Conservation (phyloP, 2,797 vertebrate species). For the Thripadectes ignobilis region DNA sequence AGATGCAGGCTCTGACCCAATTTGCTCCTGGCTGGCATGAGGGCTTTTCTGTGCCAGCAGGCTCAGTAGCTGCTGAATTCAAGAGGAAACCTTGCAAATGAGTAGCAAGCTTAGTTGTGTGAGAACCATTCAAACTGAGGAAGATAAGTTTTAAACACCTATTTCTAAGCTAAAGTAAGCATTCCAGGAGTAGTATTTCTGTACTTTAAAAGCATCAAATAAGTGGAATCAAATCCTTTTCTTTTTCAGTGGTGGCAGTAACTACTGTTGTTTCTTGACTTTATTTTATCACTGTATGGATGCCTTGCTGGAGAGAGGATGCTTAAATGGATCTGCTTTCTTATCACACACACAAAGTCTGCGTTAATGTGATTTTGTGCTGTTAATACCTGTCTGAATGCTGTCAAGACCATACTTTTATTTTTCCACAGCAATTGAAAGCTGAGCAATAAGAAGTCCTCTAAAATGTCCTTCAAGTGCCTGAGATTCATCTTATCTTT, state of each 20-base stretch:
- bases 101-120: neutral
- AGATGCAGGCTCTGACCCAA: neutral
- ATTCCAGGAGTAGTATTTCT: neutral
- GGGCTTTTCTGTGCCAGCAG: neutral
- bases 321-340: neutral
- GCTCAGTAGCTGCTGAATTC: neutral
- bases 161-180: neutral
- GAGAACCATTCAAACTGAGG: neutral
- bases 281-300: neutral
- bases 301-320: neutral
- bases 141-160: neutral
- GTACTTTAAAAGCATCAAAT: neutral
- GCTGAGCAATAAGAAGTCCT: neutral
- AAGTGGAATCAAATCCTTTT: neutral
- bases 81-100: neutral
- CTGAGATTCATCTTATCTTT: neutral
- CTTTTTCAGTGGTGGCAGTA: neutral
- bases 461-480: neutral
- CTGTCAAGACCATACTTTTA: neutral
- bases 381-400: neutral
- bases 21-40: neutral
- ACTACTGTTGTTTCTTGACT: neutral
- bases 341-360: neutral
- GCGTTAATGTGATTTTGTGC: neutral
- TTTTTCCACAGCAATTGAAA: neutral